Percentiles rank a stretch among this genome's conserved stretches.
These are phyloP conservation scores for Muscicapa comitata DNA, from an alignment of 2,797 vertebrate genomes.

Conservation along the genomic window DNA sequence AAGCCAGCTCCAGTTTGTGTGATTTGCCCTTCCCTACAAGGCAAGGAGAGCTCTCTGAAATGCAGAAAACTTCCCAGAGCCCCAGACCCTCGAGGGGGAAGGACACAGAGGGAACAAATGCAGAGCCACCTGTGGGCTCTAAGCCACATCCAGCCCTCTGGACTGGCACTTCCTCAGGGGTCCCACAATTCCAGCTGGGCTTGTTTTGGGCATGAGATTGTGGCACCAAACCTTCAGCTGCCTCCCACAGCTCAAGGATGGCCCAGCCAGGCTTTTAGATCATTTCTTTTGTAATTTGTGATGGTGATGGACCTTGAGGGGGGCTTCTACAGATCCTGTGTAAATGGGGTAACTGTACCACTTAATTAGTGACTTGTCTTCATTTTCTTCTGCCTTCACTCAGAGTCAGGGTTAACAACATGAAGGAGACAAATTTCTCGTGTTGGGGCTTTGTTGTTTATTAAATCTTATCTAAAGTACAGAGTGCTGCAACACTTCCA, in stretches of 20 bases:
- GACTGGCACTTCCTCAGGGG: background rate
- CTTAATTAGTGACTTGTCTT: too few relatives aligned
- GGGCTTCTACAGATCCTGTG: background rate
- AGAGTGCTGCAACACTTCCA: too few relatives aligned
- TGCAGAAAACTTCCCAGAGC: background rate
- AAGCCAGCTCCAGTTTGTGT: background rate
- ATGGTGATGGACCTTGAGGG: background rate
- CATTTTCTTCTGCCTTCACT: too few relatives aligned
- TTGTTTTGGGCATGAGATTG: accelerated
- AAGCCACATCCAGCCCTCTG: accelerated
- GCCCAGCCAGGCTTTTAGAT: background rate
- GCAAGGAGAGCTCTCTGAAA: background rate
- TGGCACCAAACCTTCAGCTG: background rate
- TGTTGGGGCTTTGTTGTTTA: too few relatives aligned
- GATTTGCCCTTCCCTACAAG: background rate
- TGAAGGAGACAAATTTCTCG: accelerated
- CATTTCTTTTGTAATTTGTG: background rate
- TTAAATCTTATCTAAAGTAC: too few relatives aligned
- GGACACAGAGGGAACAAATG: background rate
- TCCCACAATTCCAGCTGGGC: background rate
- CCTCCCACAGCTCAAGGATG: accelerated
- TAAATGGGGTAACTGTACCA: too few relatives aligned
- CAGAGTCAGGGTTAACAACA: too few relatives aligned
- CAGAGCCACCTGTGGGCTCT: background rate
- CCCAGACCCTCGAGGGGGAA: accelerated